phyloP scores from a whole-genome alignment of 2,113 vertebrate species.

The Psophia crepitans region DNA sequence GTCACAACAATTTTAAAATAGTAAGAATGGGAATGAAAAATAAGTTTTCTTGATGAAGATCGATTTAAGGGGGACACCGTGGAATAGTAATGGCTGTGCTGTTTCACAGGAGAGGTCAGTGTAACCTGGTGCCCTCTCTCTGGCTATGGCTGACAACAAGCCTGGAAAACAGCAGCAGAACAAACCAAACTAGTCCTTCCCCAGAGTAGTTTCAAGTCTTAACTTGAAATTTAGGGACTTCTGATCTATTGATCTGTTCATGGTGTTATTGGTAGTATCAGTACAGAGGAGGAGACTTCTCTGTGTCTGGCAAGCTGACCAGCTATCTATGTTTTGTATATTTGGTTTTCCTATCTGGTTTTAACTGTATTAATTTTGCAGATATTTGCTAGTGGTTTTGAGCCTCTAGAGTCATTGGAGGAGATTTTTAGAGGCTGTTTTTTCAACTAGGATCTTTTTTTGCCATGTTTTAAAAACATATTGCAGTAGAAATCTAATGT shows the following conservation, averaged over 20 bases:
- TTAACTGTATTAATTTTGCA: neutral
- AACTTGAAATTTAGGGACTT: neutral
- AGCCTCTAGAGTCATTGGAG: neutral
- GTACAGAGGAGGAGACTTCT: neutral
- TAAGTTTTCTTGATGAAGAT: neutral
- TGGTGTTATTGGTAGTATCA: neutral
- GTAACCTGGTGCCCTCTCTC: neutral
- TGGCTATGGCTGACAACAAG: neutral
- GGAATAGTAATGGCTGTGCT: neutral
- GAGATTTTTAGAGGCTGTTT: neutral
- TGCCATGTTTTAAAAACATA: rapidly evolving
- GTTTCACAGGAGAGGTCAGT: neutral
- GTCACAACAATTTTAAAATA: neutral
- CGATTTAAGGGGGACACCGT: neutral
- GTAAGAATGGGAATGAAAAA: neutral
- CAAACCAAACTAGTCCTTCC: neutral
- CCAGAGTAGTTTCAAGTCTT: neutral
- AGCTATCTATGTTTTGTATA: neutral
- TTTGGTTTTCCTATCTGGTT: neutral
- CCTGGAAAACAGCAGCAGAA: neutral
- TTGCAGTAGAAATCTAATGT: neutral
- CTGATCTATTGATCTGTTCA: rapidly evolving
- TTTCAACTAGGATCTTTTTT: neutral
- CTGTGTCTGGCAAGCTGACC: neutral
- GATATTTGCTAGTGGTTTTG: neutral